Percentiles rank a stretch among this genome's conserved stretches.
phyloP scores from a whole-genome alignment of 2,888 invertebrate species.

The Drosophila prostipennis region DNA sequence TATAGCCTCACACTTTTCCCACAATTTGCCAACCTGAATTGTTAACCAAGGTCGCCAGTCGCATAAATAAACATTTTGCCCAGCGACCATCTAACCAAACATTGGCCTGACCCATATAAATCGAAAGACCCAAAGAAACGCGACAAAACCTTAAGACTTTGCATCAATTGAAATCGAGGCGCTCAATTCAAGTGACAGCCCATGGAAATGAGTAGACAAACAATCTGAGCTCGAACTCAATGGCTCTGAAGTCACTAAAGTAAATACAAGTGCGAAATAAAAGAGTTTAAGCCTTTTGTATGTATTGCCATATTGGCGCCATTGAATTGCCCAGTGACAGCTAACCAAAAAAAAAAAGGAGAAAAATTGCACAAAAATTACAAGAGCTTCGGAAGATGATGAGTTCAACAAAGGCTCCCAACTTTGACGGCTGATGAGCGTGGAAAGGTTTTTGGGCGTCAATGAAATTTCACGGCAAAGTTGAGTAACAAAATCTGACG shows the following conservation, averaged over 20 bases:
- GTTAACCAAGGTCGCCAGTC: slow-evolving; percentile 53
- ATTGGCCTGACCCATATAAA: slow-evolving; percentile 60
- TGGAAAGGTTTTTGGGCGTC: slow-evolving; percentile 61
- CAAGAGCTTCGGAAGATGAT: slow-evolving; percentile 17
- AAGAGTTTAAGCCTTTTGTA: slow-evolving; percentile 14
- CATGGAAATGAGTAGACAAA: slow-evolving; percentile 70
- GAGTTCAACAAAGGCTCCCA: slow-evolving; percentile 48
- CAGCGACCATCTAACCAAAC: slow-evolving; percentile 19
- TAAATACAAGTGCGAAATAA: slow-evolving; percentile 37
- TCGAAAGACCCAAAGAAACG: slow-evolving; percentile 9
- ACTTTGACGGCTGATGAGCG: slow-evolving; percentile 54
- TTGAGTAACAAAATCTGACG: slow-evolving; percentile 52
- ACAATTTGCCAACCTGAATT: slow-evolving; percentile 29
- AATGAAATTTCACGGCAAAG: slow-evolving; percentile 50
- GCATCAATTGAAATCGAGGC: slow-evolving; percentile 68
- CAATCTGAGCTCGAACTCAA: slow-evolving; percentile 56
- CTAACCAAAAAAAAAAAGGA: slow-evolving; percentile 3
- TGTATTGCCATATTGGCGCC: slow-evolving; percentile 26
- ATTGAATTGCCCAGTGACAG: slow-evolving; percentile 35
- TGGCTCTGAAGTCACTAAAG: slow-evolving; percentile 54
- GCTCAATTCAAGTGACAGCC: slow-evolving; percentile 69
- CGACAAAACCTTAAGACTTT: slow-evolving; percentile 44
- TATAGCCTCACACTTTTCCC: slow-evolving; percentile 33
- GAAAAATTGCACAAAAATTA: slow-evolving; percentile 55
- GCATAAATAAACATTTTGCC: slow-evolving; percentile 17